Evolutionary conservation across 2,888 invertebrate genomes (phyloP).

Genomic region (Noctua fimbriata): DNA sequence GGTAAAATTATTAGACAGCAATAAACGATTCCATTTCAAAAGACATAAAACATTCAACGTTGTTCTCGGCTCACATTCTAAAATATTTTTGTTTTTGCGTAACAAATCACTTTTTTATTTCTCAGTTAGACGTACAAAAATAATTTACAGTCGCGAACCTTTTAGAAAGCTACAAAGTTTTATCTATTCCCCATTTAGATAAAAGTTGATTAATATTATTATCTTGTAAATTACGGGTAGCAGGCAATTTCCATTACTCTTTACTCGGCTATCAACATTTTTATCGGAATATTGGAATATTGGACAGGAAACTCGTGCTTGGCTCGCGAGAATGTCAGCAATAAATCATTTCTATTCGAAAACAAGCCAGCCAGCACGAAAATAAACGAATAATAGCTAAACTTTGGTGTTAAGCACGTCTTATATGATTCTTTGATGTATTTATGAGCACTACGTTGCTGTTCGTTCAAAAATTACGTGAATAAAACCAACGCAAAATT

Average conservation of each 20-base stretch:
- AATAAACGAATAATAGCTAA: conserved; percentile 55
- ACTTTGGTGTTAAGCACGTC: conserved; percentile 55
- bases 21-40: background rate
- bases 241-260: conserved; percentile 50
- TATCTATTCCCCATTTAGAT: conserved; percentile 51
- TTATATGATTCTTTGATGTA: conserved; percentile 27
- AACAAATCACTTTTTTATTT: conserved; percentile 30
- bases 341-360: conserved; percentile 65
- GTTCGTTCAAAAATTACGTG: conserved; percentile 6
- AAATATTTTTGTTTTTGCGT: background rate
- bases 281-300: conserved; percentile 62
- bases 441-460: conserved; percentile 32
- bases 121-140: conserved; percentile 10
- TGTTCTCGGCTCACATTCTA: background rate
- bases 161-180: conserved; percentile 30
- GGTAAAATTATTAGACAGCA: background rate
- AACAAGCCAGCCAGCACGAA: conserved; percentile 44
- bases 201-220: conserved; percentile 57
- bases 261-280: conserved; percentile 57
- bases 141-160: conserved; percentile 28
- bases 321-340: conserved; percentile 49
- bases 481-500: background rate
- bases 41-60: background rate
- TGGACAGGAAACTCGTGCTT: conserved; percentile 63
- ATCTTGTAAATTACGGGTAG: conserved; percentile 42